Conservation (phyloP, 2,888 invertebrate species). For the Thelaira solivaga region DNA sequence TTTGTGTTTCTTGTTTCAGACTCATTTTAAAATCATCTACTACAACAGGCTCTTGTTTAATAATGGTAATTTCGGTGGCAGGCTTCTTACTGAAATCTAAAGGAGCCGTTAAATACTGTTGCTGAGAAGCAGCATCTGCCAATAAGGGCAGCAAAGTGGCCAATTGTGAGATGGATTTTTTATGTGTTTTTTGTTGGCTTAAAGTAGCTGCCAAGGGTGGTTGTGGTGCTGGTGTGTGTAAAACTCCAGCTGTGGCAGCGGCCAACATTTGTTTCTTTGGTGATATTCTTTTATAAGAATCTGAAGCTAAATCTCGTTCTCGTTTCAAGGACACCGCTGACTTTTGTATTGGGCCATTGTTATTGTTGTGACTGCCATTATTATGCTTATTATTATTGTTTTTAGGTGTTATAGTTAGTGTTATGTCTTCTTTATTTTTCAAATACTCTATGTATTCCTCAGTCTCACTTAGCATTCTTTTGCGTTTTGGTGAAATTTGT, state of each 20-base stretch:
- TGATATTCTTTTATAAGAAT: conserved; percentile 59
- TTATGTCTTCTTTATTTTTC: conserved; percentile 76
- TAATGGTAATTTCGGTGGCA: neutral
- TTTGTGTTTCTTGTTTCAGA: conserved; percentile 9
- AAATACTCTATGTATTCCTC: conserved; percentile 77
- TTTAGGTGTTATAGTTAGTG: conserved; percentile 75
- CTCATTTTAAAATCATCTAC: neutral
- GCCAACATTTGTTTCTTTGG: conserved; percentile 67
- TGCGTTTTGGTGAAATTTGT: conserved; percentile 63
- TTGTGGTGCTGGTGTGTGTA: neutral
- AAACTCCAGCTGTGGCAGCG: conserved; percentile 36
- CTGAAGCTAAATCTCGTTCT: conserved; percentile 68
- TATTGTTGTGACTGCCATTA: neutral
- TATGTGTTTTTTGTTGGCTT: conserved; percentile 30
- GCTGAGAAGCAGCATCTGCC: conserved; percentile 72
- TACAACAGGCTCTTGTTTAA: conserved; percentile 1
- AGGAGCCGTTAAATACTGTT: conserved; percentile 71
- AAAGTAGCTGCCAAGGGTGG: conserved; percentile 12
- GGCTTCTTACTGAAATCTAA: conserved; percentile 72
- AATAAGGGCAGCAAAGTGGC: conserved; percentile 71
- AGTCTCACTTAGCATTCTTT: conserved; percentile 73
- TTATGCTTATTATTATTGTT: conserved; percentile 26
- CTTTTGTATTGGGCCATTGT: conserved; percentile 31
- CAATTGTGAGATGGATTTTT: conserved; percentile 70
- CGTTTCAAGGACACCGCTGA: conserved; percentile 68